Conservation (phyloP, 2,113 vertebrate genomes). For the Rallus limicola region DNA sequence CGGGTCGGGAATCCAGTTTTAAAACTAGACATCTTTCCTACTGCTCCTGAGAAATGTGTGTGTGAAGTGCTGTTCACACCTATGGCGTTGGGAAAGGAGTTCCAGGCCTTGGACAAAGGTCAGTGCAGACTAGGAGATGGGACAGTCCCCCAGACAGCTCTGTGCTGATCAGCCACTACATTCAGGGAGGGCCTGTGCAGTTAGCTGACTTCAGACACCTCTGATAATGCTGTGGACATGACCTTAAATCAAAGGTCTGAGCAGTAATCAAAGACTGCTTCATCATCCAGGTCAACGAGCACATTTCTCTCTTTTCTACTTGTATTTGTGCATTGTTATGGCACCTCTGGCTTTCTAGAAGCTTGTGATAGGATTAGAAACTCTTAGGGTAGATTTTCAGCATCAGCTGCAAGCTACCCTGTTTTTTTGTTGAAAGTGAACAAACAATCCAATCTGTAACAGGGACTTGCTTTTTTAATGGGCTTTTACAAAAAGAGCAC, state of each 20-base stretch:
- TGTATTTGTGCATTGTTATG: background rate
- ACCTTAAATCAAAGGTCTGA: background rate
- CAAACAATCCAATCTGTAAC: background rate
- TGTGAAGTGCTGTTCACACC: background rate
- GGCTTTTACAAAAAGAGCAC: background rate
- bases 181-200: fast-evolving
- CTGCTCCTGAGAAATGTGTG: background rate
- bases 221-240: background rate
- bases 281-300: background rate
- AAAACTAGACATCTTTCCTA: background rate
- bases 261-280: background rate
- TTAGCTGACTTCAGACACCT: background rate
- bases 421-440: background rate
- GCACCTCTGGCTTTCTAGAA: background rate
- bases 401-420: background rate
- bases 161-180: fast-evolving
- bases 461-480: background rate
- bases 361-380: background rate
- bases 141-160: background rate
- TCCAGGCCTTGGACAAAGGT: background rate
- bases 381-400: background rate
- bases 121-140: background rate
- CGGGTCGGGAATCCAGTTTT: background rate
- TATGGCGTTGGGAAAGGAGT: background rate
- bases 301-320: background rate